Evolutionary conservation across 2,888 invertebrate genomes (phyloP), one percentile per base, ranked within the genome.

Genomic region (Sphaerophoria taeniata): DNA sequence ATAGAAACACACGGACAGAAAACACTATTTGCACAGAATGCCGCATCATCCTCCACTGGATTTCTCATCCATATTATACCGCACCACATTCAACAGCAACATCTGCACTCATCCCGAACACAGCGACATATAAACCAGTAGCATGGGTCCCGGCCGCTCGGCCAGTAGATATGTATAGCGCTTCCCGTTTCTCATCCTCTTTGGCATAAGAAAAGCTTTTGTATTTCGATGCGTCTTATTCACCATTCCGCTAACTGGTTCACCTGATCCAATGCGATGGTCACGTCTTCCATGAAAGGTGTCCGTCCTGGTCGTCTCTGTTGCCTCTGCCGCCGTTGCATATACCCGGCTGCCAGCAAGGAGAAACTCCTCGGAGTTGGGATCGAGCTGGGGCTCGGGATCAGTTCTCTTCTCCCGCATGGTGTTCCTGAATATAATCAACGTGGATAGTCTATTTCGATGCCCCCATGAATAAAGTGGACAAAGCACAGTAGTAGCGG

Each of bases 221-320:
- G 76, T 80, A 69, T 80, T 70, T 72, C 75, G 75, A 85, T 85
- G 84, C 84, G 76, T 85, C 84, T 85, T 85, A 85, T 76, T 61
- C 72, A 85, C 71, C 67, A 84, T 75, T 74, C 74, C 71, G 79
- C 74, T 79, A 84, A 84, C 83, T 71, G 67, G 33, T 71, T 71
- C 80, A 80, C 84, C 80, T 80, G 84, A 80, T 80, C 55, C 80
- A n/a, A n/a, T n/a, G n/a, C n/a, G 63, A 76, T 80, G 80, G 84
- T 80, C 84, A 85, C 84, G 80, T 85, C 80, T 85, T 84, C 75
- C 69, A 71, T 84, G 75, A 80, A 80, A 84, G 84, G 79, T 76
- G 75, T 75, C 78, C 33, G 56, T 78, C 67, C 61, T 43, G 67
- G n/a, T n/a, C n/a, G n/a, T 80, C 71, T 84, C 71, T 84, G 45